A percentile compares a stretch with the other conserved stretches of the same genome.
Evolutionary conservation across 2,888 invertebrate genomes (phyloP).

Genomic region (Ornithoptera alexandrae): DNA sequence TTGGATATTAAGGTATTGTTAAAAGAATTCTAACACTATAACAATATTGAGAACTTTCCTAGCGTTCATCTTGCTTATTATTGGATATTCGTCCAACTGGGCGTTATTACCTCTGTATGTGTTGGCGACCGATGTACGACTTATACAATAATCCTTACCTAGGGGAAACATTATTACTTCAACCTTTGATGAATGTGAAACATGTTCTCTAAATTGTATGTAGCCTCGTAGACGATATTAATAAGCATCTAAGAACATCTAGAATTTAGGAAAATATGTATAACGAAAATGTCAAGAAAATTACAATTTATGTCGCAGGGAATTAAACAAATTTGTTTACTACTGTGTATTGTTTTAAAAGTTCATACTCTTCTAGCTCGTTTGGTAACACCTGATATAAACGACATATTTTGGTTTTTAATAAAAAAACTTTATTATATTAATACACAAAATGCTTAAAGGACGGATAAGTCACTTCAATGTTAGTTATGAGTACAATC

Average conservation of each 20-base stretch:
- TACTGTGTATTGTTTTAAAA: too few relatives aligned
- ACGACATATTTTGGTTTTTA: too few relatives aligned
- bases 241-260: not conserved
- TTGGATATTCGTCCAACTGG: slow-evolving; percentile 1
- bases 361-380: too few relatives aligned
- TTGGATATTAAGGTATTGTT: not conserved
- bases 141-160: not conserved
- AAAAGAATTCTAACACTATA: not conserved
- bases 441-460: too few relatives aligned
- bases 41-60: not conserved
- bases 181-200: not conserved
- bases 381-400: too few relatives aligned
- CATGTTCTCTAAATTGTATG: not conserved
- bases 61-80: not conserved
- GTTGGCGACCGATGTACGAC: not conserved
- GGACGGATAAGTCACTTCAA: too few relatives aligned
- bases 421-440: too few relatives aligned
- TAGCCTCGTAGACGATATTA: not conserved
- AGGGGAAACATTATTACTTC: slow-evolving; percentile 6
- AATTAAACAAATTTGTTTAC: too few relatives aligned
- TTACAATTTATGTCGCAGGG: too few relatives aligned
- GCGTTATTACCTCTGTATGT: slow-evolving; percentile 6
- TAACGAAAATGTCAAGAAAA: too few relatives aligned
- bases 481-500: not conserved
- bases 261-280: not conserved